A percentile compares a stretch with the other conserved stretches of the same genome.
These are phyloP conservation scores for Batillaria attramentaria DNA, from an alignment of 1,140 invertebrate species.

Conservation along the genomic window DNA sequence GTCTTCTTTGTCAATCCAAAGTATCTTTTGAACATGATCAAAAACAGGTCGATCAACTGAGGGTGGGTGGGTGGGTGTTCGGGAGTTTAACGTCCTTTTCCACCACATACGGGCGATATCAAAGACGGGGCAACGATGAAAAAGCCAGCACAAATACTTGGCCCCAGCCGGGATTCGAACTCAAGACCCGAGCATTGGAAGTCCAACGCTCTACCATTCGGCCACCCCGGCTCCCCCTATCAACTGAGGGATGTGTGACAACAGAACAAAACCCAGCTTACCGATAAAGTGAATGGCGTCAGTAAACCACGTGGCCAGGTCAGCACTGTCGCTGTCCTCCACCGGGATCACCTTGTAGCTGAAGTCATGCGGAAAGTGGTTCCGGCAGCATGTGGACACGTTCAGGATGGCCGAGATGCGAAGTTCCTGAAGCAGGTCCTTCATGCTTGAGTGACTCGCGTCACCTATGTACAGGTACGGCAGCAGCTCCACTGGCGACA, in stretches of 20 bases:
- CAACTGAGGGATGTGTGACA: not conserved
- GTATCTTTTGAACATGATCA: too few species aligned
- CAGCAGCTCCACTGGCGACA: constrained; percentile 69
- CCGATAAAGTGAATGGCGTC: constrained; percentile 72
- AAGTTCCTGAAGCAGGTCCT: constrained; percentile 63
- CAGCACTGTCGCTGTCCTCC: constrained; percentile 68
- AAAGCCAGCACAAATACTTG: too few species aligned
- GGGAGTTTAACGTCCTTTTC: too few species aligned
- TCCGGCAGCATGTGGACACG: constrained; percentile 70
- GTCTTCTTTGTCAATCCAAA: too few species aligned
- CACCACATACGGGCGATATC: too few species aligned
- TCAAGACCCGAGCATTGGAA: too few species aligned
- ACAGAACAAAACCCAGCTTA: constrained; percentile 58
- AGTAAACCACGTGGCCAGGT: constrained; percentile 68
- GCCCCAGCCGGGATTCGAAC: too few species aligned
- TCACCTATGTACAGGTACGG: constrained; percentile 71
- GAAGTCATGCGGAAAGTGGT: constrained; percentile 69
- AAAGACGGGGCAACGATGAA: too few species aligned
- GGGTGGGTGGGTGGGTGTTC: too few species aligned
- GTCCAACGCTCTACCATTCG: too few species aligned
- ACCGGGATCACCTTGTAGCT: constrained; percentile 71
- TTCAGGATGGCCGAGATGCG: constrained; percentile 72
- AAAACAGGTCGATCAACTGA: too few species aligned
- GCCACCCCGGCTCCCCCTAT: too few species aligned
- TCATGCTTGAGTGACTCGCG: constrained; percentile 66